Conservation (phyloP, 2,888 invertebrate species). For the Perithous albicinctus region DNA sequence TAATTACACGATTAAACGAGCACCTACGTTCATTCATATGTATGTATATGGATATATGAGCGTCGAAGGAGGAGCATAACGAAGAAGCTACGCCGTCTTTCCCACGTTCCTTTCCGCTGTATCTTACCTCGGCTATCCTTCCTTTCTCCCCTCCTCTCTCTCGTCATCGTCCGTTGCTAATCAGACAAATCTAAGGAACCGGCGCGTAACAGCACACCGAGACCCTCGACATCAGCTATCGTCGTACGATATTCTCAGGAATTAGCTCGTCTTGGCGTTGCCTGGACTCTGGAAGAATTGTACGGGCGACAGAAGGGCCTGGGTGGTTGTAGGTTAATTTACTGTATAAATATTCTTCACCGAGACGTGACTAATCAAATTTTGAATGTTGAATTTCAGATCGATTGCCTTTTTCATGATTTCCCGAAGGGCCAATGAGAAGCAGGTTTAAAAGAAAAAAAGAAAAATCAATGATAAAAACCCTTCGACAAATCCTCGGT, state of each 20-base stretch:
- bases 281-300: conserved; percentile 20
- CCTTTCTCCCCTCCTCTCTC: conserved; percentile 39
- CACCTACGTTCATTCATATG: conserved; percentile 29
- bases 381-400: not conserved
- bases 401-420: conserved; percentile 1
- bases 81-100: conserved; percentile 52
- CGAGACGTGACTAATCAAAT: not conserved
- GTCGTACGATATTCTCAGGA: conserved; percentile 54
- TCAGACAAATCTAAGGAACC: conserved; percentile 77
- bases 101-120: conserved; percentile 74
- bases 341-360: not conserved
- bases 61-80: conserved; percentile 11
- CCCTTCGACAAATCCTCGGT: no score
- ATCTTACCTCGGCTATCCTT: conserved; percentile 49
- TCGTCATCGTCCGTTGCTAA: conserved; percentile 73
- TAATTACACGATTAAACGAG: conserved; percentile 53
- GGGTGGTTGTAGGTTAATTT: no score
- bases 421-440: not conserved
- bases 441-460: not conserved
- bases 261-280: conserved; percentile 20
- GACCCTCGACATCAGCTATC: conserved; percentile 52
- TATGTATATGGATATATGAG: conserved; percentile 42
- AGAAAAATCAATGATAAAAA: not conserved
- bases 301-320: not conserved
- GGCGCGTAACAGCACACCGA: conserved; percentile 69